Percentiles rank a stretch among this genome's conserved stretches.
Conservation (phyloP, 2,113 vertebrate species). For the Cyphomyrus plagiostoma region DNA sequence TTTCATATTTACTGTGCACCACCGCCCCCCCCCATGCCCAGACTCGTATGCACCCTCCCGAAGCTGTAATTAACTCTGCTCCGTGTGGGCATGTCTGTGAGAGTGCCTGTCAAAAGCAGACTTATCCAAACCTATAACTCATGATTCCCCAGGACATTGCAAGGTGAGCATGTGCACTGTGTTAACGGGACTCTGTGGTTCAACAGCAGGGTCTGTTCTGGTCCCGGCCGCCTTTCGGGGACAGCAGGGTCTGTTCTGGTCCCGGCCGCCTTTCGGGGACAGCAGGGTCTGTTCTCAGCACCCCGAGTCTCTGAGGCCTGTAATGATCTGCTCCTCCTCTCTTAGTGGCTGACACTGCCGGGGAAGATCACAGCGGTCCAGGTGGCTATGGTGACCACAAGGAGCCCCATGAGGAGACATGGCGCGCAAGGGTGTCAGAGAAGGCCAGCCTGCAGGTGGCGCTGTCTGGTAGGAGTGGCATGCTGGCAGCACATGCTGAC, state of each 20-base stretch:
- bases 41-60: neutral
- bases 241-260: too few species aligned
- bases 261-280: neutral
- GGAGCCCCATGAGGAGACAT: conserved; percentile 58
- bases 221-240: too few species aligned
- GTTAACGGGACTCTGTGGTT: neutral
- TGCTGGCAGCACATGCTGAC: conserved; percentile 69
- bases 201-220: neutral
- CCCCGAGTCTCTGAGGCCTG: neutral
- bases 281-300: neutral
- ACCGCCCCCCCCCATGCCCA: neutral
- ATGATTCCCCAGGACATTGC: neutral
- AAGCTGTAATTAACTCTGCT: neutral
- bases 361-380: conserved; percentile 55
- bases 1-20: neutral
- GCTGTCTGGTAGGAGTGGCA: conserved; percentile 69
- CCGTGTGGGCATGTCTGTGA: neutral
- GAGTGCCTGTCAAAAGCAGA: neutral
- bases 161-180: neutral
- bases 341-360: conserved; percentile 45
- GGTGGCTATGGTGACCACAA: conserved; percentile 55
- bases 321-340: neutral
- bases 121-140: neutral
- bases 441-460: conserved; percentile 63
- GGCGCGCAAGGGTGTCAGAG: conserved; percentile 57